These are phyloP conservation scores for Myzus persicae DNA, from an alignment of 1,140 invertebrate genomes.

Conservation along the genomic window DNA sequence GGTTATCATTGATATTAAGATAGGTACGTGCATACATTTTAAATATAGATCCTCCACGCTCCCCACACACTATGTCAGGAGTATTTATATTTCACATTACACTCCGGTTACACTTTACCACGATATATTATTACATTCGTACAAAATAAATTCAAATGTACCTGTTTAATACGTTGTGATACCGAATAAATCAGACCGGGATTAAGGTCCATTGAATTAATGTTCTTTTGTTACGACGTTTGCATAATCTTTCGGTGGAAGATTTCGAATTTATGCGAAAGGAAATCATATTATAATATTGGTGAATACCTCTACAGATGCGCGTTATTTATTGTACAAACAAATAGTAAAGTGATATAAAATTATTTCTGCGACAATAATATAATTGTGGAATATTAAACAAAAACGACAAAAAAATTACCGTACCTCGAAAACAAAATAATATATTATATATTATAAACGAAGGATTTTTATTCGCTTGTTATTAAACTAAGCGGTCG, in stretches of 20 bases:
- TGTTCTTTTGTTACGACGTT: constrained; percentile 13
- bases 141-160: constrained; percentile 4
- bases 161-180: neutral
- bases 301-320: neutral
- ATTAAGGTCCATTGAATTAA: constrained; percentile 12
- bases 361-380: neutral
- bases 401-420: neutral
- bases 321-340: neutral
- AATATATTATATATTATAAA: neutral
- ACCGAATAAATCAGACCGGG: constrained; percentile 1
- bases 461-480: neutral
- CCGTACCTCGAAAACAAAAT: neutral
- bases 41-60: neutral
- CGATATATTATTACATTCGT: neutral
- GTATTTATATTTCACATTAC: neutral
- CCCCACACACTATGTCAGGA: no score
- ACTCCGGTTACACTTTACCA: neutral
- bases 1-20: no score
- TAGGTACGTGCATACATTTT: neutral
- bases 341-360: neutral
- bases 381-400: neutral
- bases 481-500: neutral
- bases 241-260: constrained; percentile 25
- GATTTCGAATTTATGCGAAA: neutral
- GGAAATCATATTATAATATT: neutral